Evolutionary conservation across 2,797 vertebrate species (phyloP).

Genomic region (Cyprinella venusta): DNA sequence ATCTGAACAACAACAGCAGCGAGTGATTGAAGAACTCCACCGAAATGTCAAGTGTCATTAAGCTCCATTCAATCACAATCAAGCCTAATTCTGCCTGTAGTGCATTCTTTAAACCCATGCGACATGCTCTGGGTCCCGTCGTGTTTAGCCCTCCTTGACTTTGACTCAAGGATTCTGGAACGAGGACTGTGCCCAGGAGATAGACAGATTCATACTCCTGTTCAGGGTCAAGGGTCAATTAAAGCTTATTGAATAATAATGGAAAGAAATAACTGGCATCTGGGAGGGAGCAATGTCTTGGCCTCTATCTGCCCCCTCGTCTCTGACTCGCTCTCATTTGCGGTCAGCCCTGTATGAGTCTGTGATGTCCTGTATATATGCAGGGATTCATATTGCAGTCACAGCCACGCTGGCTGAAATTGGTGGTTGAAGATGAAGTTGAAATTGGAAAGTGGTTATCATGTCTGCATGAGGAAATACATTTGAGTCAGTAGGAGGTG

Average conservation of each 20-base stretch:
- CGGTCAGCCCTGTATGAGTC: conserved; percentile 72
- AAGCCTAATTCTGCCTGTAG: conserved; percentile 61
- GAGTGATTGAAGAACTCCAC: conserved; percentile 64
- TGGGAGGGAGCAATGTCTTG: conserved; percentile 64
- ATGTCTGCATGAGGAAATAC: conserved; percentile 80
- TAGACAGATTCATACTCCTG: conserved; percentile 62
- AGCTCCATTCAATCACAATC: conserved; percentile 71
- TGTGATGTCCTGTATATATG: conserved; percentile 85
- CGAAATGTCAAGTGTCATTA: conserved; percentile 69
- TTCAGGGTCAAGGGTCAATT: conserved; percentile 75
- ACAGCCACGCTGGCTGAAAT: conserved; percentile 74
- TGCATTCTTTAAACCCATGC: conserved; percentile 53
- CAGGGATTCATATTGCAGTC: conserved; percentile 84
- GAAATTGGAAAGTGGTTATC: conserved; percentile 85
- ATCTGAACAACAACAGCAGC: conserved; percentile 56
- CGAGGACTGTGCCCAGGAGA: conserved; percentile 55
- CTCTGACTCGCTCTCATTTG: conserved; percentile 56
- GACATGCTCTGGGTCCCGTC: conserved; percentile 65
- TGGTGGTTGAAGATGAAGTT: conserved; percentile 84
- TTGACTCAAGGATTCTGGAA: conserved; percentile 45
- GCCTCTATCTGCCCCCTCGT: neutral
- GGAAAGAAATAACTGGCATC: conserved; percentile 74
- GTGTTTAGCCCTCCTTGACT: conserved; percentile 68
- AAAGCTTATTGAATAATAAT: conserved; percentile 80
- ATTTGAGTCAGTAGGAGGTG: conserved; percentile 74